Evolutionary conservation across 2,113 vertebrate genomes (phyloP).

Genomic region (Daubentonia madagascariensis): DNA sequence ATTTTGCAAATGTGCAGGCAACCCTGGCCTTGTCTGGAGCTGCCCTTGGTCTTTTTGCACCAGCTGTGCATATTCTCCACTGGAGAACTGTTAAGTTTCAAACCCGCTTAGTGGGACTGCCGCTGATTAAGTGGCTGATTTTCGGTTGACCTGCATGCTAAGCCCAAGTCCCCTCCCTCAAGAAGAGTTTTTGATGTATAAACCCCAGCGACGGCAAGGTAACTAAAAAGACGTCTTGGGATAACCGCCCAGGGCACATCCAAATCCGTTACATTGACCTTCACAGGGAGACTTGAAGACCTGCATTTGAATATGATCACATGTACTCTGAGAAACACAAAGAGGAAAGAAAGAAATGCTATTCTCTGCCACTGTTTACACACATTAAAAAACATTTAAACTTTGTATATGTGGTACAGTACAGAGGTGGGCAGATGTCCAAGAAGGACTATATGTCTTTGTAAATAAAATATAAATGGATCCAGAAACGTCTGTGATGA

Average conservation of each 20-base stretch:
- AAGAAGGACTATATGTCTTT: neutral
- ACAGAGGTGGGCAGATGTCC: neutral
- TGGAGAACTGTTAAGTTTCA: neutral
- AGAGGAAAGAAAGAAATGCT: neutral
- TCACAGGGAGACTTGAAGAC: neutral
- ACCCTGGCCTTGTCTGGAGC: neutral
- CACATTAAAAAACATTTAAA: neutral
- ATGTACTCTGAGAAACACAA: neutral
- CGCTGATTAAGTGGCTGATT: neutral
- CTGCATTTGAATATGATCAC: neutral
- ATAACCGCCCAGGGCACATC: neutral
- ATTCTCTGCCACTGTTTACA: neutral
- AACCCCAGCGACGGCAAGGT: neutral
- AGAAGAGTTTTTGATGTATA: neutral
- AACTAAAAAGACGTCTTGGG: neutral
- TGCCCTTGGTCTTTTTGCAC: neutral
- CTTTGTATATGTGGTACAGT: neutral
- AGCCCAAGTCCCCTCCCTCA: neutral
- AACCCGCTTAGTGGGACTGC: too few relatives aligned
- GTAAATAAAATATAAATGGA: slow-evolving; percentile 28
- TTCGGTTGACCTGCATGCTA: neutral
- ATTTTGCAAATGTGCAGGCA: neutral
- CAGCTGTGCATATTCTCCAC: neutral
- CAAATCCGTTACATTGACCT: neutral
- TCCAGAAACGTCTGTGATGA: neutral